Percentiles rank a stretch among this genome's conserved stretches.
Conservation (phyloP, 2,113 vertebrate genomes). For the Elephantulus edwardii region DNA sequence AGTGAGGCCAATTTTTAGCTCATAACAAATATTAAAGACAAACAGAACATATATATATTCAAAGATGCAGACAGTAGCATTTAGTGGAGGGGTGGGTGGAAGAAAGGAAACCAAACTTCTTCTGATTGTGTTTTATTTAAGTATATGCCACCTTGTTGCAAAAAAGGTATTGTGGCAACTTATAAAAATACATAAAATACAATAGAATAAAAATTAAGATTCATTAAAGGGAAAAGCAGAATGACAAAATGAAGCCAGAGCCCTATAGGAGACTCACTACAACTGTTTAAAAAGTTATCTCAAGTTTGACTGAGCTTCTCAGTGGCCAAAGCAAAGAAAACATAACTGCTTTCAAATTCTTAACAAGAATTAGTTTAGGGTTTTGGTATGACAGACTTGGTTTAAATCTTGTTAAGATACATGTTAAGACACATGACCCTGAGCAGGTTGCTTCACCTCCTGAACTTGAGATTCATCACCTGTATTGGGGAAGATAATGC, state of each 20-base stretch:
- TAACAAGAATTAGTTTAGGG: not conserved
- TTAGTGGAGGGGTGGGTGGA: too few relatives aligned
- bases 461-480: conserved; percentile 1
- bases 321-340: conserved; percentile 42
- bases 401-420: not conserved
- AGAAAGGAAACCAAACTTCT: conserved; percentile 38
- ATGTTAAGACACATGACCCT: not conserved
- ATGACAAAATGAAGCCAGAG: conserved; percentile 12
- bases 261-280: conserved; percentile 5
- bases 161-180: conserved; percentile 43
- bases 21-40: not conserved
- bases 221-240: conserved; percentile 27
- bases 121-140: conserved; percentile 60
- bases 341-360: conserved; percentile 16
- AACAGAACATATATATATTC: not conserved
- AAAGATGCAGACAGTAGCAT: not conserved
- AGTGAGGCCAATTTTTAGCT: not conserved
- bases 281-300: conserved; percentile 26
- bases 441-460: not conserved
- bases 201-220: conserved; percentile 36
- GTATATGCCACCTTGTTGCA: conserved; percentile 19
- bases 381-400: not conserved
- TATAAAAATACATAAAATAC: conserved; percentile 65
- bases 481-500: not conserved
- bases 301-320: conserved; percentile 20